Evolutionary conservation across 2,888 invertebrate species (phyloP), one percentile per base, ranked within the genome.

Genomic region (Kuschelorhynchus macadamiae): DNA sequence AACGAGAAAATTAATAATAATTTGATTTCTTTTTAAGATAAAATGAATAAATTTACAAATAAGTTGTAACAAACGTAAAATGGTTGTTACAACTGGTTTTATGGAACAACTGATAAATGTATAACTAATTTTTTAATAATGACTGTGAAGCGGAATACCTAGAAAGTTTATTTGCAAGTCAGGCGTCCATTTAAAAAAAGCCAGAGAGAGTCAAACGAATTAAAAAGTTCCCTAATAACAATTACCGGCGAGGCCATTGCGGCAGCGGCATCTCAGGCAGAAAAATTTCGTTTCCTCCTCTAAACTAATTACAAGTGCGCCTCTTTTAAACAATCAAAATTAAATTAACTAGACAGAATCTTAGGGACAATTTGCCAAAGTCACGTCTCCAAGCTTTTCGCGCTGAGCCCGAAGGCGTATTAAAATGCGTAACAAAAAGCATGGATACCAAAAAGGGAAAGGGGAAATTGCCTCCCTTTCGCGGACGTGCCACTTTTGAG

Each of bases 261-360:
- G 30, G 42, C 30, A 67, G 57, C 53, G 30, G 52, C 17, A 60
- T 64, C 68, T 66, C 70, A 67, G 74, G 74, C 72, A 56, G 49
- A 59, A 65, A 65, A 65, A 65, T 44, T 36, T 52, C 59, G 52
- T 65, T 65, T 63, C 55, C 55, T 44, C 14, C 55, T 74, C 71
- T 64, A 70, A 74, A 76, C 75, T 75, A 74, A 75, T 75, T 76
- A 78, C 76, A 78, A 74, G 75, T 73, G 73, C 71, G 72, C 75
- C 76, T 74, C 76, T 76, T 57, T 76, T 72, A 72, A 75, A 75
- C 78, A 76, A 79, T 79, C 76, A 76, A 78, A 77, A 77, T 72
- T 74, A 75, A 78, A 78, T 78, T 77, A 44, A 44, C 11, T n/a
- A 16, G 44, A 17, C 20, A 5, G 20, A 44, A 17, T 17, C 44